Percentiles rank a stretch among this genome's conserved stretches.
Evolutionary conservation across 2,113 vertebrate species (phyloP).

Genomic region (Cnemophilus loriae): DNA sequence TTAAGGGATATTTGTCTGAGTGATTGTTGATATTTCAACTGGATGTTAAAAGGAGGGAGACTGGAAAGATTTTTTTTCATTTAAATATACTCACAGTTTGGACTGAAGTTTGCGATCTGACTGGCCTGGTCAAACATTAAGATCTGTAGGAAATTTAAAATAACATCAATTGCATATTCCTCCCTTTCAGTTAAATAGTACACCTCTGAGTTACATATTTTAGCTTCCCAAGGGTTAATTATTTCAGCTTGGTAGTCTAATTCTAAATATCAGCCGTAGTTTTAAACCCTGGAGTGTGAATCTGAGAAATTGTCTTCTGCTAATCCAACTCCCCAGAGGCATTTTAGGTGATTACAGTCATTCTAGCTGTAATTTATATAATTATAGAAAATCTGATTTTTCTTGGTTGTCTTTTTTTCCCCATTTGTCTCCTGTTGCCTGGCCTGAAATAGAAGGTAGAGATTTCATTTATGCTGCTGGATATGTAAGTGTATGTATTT

Average conservation of each 20-base stretch:
- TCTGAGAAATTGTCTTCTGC: constrained; percentile 82
- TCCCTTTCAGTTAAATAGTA: not conserved
- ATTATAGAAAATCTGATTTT: constrained; percentile 76
- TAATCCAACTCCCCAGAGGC: constrained; percentile 77
- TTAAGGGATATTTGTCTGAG: not conserved
- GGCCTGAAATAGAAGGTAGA: constrained; percentile 56
- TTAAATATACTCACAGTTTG: not conserved
- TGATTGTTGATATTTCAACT: not conserved
- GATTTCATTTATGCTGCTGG: constrained; percentile 41
- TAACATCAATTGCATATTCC: not conserved
- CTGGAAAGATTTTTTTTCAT: not conserved
- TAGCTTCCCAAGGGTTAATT: constrained; percentile 67
- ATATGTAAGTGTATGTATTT: constrained; percentile 34
- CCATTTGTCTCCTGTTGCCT: constrained; percentile 70
- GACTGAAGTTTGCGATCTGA: not conserved
- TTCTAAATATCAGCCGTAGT: constrained; percentile 56
- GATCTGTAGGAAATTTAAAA: not conserved
- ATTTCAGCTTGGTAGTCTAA: constrained; percentile 60
- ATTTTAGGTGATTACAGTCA: constrained; percentile 78
- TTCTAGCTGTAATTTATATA: constrained; percentile 81
- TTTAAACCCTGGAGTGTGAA: constrained; percentile 75
- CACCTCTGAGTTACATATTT: not conserved
- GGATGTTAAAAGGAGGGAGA: not conserved
- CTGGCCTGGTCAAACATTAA: not conserved
- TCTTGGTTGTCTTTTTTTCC: constrained; percentile 70